Evolutionary conservation across 2,888 invertebrate genomes (phyloP), one percentile per base, ranked within the genome.

Genomic region (Caenorhabditis drosophilae): DNA sequence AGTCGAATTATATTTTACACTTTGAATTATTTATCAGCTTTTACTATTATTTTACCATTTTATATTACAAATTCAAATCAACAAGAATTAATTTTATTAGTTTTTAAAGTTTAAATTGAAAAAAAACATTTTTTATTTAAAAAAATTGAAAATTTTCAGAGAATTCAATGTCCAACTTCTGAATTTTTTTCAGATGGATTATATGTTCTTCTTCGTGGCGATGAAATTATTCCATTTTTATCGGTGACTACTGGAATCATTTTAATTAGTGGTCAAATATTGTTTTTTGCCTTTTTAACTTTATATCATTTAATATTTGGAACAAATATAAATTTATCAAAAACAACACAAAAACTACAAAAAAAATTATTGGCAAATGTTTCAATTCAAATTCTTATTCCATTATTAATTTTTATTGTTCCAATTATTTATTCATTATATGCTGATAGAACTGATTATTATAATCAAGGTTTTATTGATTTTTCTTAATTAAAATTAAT

Each of bases 141-240:
- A 36, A 12, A 36, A 36, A 38, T 35, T 16, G 2, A 15, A 25
- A 11, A n/a, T n/a, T 20, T 49, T 38, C 58, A 58, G 53, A 25
- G 50, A 22, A 54, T 54, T 16, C 54, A 53, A 15, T 60, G 60
- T 23, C 60, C 60, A 12, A 60, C 60, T 9, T 45, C 54, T 25
- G 60, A 60, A 20, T 61, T 61, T 36, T 55, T 27, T 40, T 44
- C 50, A 9, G 20, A 34, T 1, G 53, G 50, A 35, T 47, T 53
- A n/a, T 60, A 53, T 38, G 61, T 51, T 4, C 51, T 61, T 2
- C 23, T 61, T 15, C 48, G 45, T 27, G 51, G 55, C 20, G 61
- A 52, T 12, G 55, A 61, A 25, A 20, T 46, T 1, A 40, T 51
- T 4, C 54, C 61, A 20, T 55, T 61, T 18, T 45, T 27, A 22